These are phyloP conservation scores for Drosophila repleta DNA, from an alignment of 1,140 invertebrate species.

Conservation along the genomic window DNA sequence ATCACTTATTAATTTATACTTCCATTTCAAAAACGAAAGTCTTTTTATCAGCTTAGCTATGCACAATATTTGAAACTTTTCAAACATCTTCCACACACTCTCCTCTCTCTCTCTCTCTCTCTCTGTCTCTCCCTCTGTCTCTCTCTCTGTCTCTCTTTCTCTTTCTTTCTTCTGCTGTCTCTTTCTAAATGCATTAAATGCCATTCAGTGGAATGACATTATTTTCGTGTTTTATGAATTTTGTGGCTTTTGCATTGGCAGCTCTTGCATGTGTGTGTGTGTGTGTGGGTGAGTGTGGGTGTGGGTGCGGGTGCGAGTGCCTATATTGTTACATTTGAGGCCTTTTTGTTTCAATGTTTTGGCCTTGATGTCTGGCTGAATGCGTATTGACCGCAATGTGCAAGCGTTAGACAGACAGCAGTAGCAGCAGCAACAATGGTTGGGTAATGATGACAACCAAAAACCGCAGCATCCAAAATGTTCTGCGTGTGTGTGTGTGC, in stretches of 20 bases:
- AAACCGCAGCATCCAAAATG: conserved; percentile 59
- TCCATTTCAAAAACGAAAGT: neutral
- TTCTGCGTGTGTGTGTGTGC: conserved; percentile 31
- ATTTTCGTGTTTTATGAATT: conserved; percentile 51
- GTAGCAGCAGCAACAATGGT: conserved; percentile 56
- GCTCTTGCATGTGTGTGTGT: conserved; percentile 4
- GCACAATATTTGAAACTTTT: conserved; percentile 1
- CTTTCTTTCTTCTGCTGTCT: neutral
- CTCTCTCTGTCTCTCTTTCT: neutral
- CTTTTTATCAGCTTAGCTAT: conserved; percentile 4
- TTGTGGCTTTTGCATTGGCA: conserved; percentile 39
- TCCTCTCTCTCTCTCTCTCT: neutral
- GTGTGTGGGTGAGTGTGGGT: neutral
- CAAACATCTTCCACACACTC: no score
- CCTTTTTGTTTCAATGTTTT: conserved; percentile 37
- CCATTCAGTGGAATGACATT: conserved; percentile 42
- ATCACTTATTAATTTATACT: no score
- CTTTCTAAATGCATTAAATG: conserved; percentile 24
- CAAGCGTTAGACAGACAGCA: conserved; percentile 34
- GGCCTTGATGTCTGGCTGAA: conserved; percentile 55
- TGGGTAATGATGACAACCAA: conserved; percentile 77
- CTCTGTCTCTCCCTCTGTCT: neutral
- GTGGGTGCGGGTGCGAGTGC: neutral
- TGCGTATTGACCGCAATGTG: conserved; percentile 65
- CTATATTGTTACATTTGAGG: conserved; percentile 48